Evolutionary conservation across 2,113 vertebrate species (phyloP), one percentile per base, ranked within the genome.

Genomic region (Ammodytes marinus): DNA sequence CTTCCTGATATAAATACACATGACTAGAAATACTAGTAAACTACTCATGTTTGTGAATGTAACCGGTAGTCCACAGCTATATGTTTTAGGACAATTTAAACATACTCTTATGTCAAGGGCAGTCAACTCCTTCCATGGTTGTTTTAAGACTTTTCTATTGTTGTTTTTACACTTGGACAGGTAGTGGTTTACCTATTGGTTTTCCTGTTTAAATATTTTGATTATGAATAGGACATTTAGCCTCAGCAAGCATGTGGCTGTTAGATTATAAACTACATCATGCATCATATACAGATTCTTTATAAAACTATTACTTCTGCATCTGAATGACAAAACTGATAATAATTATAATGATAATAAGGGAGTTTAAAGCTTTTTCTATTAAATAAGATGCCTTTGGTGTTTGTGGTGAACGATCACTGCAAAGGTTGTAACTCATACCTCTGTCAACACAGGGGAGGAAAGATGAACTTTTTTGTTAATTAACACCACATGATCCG

Each of bases 401-500:
- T 17, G 15, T 52, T 46, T 6, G 37, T 42, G 57, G 19, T 45
- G 68, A 55, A 70, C 37, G 64, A 19, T 45, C 49, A 58, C 47
- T 46, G 47, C 69, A 63, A 54, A 64, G 77, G 35, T 15, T 63
- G 77, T 79, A 89, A 79, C 75, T 61, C 55, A 53, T 46, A 50
- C 79, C 54, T 63, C 72, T 2, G 11, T 58, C 52, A 71, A 42
- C 71, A 67, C 60, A 54, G 74, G 64, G 27, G 83, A 47, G 66
- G 76, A 89, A 46, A 79, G 80, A 87, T 76, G 42, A 74, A 78
- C 67, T 66, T 88, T 83, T 84, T 80, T 79, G 84, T 82, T 27
- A 69, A 77, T 81, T 37, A 83, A 57, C 69, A 57, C 45, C 82
- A 93, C 83, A 76, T 35, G 84, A 92, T 91, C 87, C 79, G 55